phyloP scores from a whole-genome alignment of 2,797 vertebrate species.

The Anguilla megastoma region DNA sequence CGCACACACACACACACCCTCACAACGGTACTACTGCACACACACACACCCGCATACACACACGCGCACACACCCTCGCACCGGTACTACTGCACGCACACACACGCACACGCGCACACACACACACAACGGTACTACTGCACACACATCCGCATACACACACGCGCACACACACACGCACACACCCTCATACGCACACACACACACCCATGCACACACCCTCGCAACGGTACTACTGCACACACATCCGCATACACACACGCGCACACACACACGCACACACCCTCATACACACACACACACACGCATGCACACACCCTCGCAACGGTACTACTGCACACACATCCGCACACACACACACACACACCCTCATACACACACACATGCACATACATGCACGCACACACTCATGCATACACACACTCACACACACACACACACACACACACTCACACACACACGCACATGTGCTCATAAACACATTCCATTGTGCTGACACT shows the following conservation, averaged over 20 bases:
- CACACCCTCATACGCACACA: conserved; percentile 52
- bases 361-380: neutral
- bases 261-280: conserved; percentile 52
- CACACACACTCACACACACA: neutral
- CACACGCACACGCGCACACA: neutral
- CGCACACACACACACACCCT: conserved; percentile 46
- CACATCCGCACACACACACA: conserved; percentile 15
- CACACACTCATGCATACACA: neutral
- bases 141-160: neutral
- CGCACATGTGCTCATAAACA: neutral
- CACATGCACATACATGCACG: neutral
- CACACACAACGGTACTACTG: neutral
- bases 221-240: too few species aligned
- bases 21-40: conserved; percentile 25
- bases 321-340: too few species aligned
- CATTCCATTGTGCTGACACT: neutral
- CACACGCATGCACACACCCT: too few species aligned
- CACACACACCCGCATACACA: conserved; percentile 24
- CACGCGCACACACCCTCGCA: neutral
- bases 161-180: conserved; percentile 20
- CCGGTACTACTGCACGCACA: neutral
- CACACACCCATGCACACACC: conserved; percentile 31
- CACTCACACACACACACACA: neutral
- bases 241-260: conserved; percentile 33
- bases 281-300: neutral